These are phyloP conservation scores for Lucifuga dentata DNA, from an alignment of 2,113 vertebrate genomes.

Conservation along the genomic window DNA sequence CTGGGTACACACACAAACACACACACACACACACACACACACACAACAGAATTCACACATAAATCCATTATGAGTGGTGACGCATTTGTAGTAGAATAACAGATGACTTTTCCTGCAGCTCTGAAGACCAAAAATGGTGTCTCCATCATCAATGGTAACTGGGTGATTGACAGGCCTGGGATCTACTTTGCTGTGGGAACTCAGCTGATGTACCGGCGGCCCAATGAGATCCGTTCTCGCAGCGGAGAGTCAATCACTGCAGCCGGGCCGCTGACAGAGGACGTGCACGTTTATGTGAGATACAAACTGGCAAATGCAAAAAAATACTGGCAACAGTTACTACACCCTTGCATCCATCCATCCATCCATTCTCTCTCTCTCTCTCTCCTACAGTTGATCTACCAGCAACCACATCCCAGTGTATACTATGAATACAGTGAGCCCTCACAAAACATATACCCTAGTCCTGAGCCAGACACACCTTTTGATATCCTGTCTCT, in stretches of 20 bases:
- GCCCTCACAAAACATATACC: slow-evolving; percentile 44
- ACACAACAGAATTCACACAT: not conserved
- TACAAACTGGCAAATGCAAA: slow-evolving; percentile 11
- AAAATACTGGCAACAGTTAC: not conserved
- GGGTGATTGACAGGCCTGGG: slow-evolving; percentile 93
- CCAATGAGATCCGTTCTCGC: slow-evolving; percentile 93
- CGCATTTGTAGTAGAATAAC: not conserved
- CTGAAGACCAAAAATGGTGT: slow-evolving; percentile 85
- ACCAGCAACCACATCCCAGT: slow-evolving; percentile 78
- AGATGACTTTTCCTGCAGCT: slow-evolving; percentile 76
- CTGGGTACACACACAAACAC: slow-evolving; percentile 69
- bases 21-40: slow-evolving; percentile 8
- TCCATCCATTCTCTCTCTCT: not conserved
- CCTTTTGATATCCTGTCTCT: slow-evolving; percentile 48
- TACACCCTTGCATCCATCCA: not conserved
- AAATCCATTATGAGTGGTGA: not conserved
- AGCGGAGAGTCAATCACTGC: slow-evolving; percentile 91
- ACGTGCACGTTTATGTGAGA: slow-evolving; percentile 84
- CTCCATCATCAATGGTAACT: slow-evolving; percentile 94
- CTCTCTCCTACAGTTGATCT: slow-evolving; percentile 73
- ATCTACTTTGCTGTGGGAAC: slow-evolving; percentile 88
- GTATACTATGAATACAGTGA: slow-evolving; percentile 77
- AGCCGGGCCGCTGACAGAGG: slow-evolving; percentile 89
- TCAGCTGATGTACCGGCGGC: slow-evolving; percentile 89
- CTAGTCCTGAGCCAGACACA: slow-evolving; percentile 45